phyloP scores from a whole-genome alignment of 2,113 vertebrate species.

The Stegastes partitus region DNA sequence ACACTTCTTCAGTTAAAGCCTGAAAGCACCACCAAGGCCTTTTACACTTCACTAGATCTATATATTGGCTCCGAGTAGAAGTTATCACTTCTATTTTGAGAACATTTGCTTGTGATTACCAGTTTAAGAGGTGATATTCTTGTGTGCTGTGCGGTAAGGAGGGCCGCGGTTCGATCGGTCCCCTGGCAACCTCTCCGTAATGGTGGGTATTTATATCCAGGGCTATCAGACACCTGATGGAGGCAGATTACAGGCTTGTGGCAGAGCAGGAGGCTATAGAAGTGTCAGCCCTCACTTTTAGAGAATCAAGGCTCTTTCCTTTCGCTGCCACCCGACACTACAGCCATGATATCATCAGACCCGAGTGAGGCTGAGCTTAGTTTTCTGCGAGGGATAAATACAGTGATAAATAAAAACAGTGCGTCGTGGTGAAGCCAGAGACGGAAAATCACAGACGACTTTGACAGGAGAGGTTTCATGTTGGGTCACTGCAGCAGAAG shows the following conservation, averaged over 20 bases:
- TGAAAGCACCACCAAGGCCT: constrained; percentile 67
- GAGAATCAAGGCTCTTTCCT: constrained; percentile 50
- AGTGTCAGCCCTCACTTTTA: constrained; percentile 58
- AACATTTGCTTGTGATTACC: constrained; percentile 57
- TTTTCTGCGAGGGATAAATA: constrained; percentile 13
- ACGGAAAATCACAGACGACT: background rate
- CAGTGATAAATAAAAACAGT: constrained; percentile 2
- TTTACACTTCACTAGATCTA: constrained; percentile 60
- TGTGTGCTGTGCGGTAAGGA: constrained; percentile 1
- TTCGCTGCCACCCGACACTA: constrained; percentile 47
- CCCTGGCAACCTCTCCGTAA: constrained; percentile 52
- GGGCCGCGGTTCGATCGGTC: constrained; percentile 28
- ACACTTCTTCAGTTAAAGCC: constrained; percentile 20
- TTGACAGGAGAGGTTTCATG: background rate
- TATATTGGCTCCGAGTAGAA: constrained; percentile 64
- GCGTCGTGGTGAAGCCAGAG: background rate
- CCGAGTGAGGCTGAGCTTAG: background rate
- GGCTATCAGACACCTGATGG: constrained; percentile 72
- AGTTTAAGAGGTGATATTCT: constrained; percentile 43
- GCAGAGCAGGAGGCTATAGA: constrained; percentile 43
- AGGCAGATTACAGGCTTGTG: constrained; percentile 65
- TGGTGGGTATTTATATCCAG: constrained; percentile 72
- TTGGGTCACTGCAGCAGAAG: background rate
- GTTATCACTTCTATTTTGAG: constrained; percentile 65
- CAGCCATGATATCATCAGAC: constrained; percentile 40